Evolutionary conservation across 2,888 invertebrate genomes (phyloP), one percentile per base, ranked within the genome.

Genomic region (Clepsis dumicolana): DNA sequence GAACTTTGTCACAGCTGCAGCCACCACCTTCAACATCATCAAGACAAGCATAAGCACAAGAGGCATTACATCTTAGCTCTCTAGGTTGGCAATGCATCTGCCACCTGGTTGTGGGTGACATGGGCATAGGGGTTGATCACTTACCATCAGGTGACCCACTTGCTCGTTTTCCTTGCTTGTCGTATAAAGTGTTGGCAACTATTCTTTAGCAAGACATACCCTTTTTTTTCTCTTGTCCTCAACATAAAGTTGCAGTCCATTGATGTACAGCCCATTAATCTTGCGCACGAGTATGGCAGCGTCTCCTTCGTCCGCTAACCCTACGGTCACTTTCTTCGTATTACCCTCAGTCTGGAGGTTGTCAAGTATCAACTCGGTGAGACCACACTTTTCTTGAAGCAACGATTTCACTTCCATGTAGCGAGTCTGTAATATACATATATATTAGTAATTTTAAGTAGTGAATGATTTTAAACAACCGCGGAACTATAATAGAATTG

Each of bases 301-400:
- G 24, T 86, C 85, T 24, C 77, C 79, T 0, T 83, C 83, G 12
- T 78, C 78, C 0, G 80, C 73, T 2, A 86, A 32, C 0, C 85
- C 85, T 4, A 85, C 77, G 0, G 84, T 85, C n/a, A 86, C 81
- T 62, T 75, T 77, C 71, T 80, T 85, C 0, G 59, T 56, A 3
- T 64, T 54, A 0, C 75, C 78, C 5, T 78, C 77, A 0, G 16
- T 41, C 0, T 75, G 48, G 52, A 85, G 70, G 65, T 83, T 82
- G 64, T 85, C 85, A 52, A 86, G 71, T 27, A 84, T 81, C 12
- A 85, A 63, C 0, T 85, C 80, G 0, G 70, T 67, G 2, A 83
- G 57, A 2, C 80, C 81, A 60, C 85, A 86, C 74, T 82, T 81
- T 0, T 73, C 56, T n/a, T 73, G 64, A 54, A 86, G 74, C 18